Evolutionary conservation across 1,140 invertebrate genomes (phyloP), one percentile per base, ranked within the genome.

Genomic region (Gonioctena quinquepunctata): DNA sequence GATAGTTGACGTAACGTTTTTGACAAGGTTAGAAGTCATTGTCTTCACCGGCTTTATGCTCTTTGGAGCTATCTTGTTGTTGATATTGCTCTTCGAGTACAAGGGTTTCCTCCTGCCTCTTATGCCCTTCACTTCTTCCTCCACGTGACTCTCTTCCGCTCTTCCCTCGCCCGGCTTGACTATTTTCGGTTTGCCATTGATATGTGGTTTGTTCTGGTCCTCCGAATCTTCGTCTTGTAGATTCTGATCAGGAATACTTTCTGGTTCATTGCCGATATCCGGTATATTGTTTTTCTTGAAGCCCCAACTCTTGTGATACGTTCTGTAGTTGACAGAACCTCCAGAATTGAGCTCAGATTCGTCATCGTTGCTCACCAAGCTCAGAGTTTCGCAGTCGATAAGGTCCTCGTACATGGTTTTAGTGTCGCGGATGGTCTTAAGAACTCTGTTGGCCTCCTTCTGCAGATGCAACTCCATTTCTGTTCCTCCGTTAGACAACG

Each of bases 41-140:
- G 57, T 76, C 70, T 70, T 74, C 1, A 76, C 72, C 18, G 78
- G 77, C 70, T 76, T 79, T 16, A 74, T 72, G 6, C 60, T 72
- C 66, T 73, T 77, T 21, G 78, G 74, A 6, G 71, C 11, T n/a
- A 74, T 59, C 65, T 74, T 76, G 23, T 66, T 76, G 5, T 23
- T 62, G 11, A 70, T 27, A 62, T 70, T 74, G 8, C 74, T 69
- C 72, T 79, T 82, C 13, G 89, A 87, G 76, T 93, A 93, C 1
- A 90, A 82, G 0, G 90, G 87, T 79, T 92, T 95, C 76, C 93
- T 89, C 56, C 91, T 83, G 0, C 94, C 94, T 59, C 94, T 85
- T 25, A 96, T 89, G 5, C 13, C 63, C 22, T 62, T 21, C 7
- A 27, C 7, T 25, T 18, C 59, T 61, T 61, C 59, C 22, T 61